Conservation (phyloP, 2,113 vertebrate genomes). For the Dasyornis broadbenti region DNA sequence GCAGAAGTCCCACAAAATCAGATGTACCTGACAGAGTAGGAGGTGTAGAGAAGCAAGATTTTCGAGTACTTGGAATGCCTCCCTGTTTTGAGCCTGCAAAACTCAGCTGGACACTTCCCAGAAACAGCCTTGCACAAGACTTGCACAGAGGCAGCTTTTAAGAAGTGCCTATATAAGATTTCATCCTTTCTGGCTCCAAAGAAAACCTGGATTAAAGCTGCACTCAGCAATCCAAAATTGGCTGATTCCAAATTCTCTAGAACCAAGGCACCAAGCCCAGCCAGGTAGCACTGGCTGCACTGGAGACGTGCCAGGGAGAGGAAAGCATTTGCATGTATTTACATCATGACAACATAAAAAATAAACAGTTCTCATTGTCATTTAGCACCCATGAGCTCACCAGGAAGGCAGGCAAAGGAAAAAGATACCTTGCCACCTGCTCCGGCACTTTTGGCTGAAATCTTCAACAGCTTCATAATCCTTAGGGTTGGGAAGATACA, state of each 20-base stretch:
- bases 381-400: neutral
- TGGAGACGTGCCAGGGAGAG: neutral
- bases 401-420: neutral
- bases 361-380: neutral
- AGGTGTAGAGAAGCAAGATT: slow-evolving; percentile 21
- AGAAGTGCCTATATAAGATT: neutral
- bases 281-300: neutral
- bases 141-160: neutral
- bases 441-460: neutral
- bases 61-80: neutral
- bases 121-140: neutral
- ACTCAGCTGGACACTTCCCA: slow-evolving; percentile 17
- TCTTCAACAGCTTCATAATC: neutral
- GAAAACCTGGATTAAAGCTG: neutral
- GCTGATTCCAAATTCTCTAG: neutral
- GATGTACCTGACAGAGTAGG: slow-evolving; percentile 49
- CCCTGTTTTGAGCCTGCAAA: neutral
- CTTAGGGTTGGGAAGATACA: neutral
- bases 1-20: slow-evolving; percentile 8
- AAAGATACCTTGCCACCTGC: neutral
- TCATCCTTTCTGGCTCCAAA: neutral
- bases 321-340: neutral
- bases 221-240: neutral
- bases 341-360: neutral
- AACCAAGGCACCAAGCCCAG: neutral